Evolutionary conservation across 2,797 vertebrate species (phyloP).

Genomic region (Xyrichtys novacula): DNA sequence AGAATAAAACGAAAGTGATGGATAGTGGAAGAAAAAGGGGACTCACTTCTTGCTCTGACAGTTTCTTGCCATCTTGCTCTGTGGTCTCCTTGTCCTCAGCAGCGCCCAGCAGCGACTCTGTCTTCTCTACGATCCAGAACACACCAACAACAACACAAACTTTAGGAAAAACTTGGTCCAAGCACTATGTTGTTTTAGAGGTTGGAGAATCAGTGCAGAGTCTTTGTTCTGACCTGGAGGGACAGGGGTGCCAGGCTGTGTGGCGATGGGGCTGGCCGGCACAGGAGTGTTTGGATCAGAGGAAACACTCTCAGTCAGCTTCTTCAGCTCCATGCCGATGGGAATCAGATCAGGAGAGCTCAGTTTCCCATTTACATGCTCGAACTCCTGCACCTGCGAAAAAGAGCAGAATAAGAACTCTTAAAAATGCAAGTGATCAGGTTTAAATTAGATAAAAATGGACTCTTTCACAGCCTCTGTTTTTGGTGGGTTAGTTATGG

Average conservation of each 20-base stretch:
- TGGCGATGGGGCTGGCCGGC: conserved; percentile 90
- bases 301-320: conserved; percentile 88
- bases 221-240: conserved; percentile 84
- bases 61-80: conserved; percentile 87
- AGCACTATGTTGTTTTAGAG: conserved; percentile 5
- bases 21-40: background rate
- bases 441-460: too few relatives aligned
- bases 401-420: background rate
- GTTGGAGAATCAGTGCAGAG: background rate
- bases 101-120: conserved; percentile 80
- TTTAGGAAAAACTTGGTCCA: background rate
- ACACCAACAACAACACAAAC: conserved; percentile 34
- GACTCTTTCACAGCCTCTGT: too few relatives aligned
- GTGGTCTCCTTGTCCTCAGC: conserved; percentile 89
- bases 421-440: too few relatives aligned
- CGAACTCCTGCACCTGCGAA: conserved; percentile 95
- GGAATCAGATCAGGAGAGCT: conserved; percentile 95
- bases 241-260: conserved; percentile 81
- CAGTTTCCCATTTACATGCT: conserved; percentile 96
- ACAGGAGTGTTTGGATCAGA: conserved; percentile 95
- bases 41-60: conserved; percentile 87
- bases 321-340: conserved; percentile 90
- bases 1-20: conserved; percentile 19
- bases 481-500: too few relatives aligned
- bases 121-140: conserved; percentile 86